phyloP scores from a whole-genome alignment of 2,113 vertebrate species.

The Columbina picui region DNA sequence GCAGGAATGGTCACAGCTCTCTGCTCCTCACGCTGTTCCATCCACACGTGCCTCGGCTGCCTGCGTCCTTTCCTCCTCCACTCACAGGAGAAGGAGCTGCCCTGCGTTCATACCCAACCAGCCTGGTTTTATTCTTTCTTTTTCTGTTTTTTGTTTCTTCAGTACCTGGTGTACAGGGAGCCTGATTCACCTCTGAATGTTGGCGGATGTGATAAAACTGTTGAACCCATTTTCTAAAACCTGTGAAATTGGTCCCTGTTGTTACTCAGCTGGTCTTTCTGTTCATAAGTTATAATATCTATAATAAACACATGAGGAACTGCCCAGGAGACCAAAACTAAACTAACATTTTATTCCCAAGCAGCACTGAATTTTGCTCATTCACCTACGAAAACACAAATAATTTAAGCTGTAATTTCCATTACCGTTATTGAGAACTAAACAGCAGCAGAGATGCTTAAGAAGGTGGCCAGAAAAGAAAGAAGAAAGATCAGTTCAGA shows the following conservation, averaged over 20 bases:
- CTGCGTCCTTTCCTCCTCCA: neutral
- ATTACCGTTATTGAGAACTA: neutral
- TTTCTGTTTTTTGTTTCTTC: neutral
- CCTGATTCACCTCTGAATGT: neutral
- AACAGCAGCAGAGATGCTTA: neutral
- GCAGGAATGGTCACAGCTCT: neutral
- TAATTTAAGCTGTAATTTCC: neutral
- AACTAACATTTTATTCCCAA: neutral
- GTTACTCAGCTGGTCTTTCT: neutral
- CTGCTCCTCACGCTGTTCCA: neutral
- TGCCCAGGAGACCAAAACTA: neutral
- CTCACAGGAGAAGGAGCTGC: neutral
- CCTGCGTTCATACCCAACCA: neutral
- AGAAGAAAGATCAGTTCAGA: neutral
- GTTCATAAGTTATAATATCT: neutral
- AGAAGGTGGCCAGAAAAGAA: neutral
- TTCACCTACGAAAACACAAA: neutral
- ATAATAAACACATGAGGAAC: neutral
- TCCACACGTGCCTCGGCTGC: rapidly evolving
- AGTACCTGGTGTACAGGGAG: neutral
- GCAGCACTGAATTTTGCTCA: neutral
- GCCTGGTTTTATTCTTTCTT: neutral
- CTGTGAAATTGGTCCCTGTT: neutral
- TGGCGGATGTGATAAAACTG: neutral
- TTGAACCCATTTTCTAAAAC: neutral